These are phyloP conservation scores for Neoarius graeffei DNA, from an alignment of 2,113 vertebrate genomes.

Conservation along the genomic window DNA sequence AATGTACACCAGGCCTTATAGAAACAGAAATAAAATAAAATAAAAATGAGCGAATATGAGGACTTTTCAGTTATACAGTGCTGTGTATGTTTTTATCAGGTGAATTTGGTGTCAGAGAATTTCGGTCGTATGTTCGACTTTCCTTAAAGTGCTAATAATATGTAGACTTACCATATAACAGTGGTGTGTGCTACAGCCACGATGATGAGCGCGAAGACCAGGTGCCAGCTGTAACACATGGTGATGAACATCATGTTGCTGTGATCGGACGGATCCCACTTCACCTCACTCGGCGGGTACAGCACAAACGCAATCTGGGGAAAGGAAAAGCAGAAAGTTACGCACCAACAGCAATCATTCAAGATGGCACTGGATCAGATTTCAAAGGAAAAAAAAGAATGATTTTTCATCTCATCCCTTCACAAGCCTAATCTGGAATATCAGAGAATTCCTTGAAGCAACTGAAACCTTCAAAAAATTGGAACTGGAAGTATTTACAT, in stretches of 20 bases:
- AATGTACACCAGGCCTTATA: background rate
- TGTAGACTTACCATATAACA: constrained; percentile 80
- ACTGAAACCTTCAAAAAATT: too few relatives aligned
- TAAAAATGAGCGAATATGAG: too few relatives aligned
- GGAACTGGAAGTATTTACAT: too few relatives aligned
- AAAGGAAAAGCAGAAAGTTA: background rate
- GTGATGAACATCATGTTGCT: constrained; percentile 86
- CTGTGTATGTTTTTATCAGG: background rate
- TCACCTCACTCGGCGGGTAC: constrained; percentile 80
- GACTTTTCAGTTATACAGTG: background rate
- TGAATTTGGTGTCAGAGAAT: background rate
- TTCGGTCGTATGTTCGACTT: background rate
- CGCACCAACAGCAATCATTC: background rate
- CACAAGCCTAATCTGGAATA: background rate
- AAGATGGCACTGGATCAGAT: background rate
- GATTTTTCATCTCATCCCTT: background rate
- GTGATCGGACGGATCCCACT: constrained; percentile 85
- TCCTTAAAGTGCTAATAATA: background rate
- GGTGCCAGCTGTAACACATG: constrained; percentile 93
- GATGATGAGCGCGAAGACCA: constrained; percentile 77
- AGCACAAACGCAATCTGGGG: constrained; percentile 90
- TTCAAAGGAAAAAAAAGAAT: background rate
- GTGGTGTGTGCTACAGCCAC: constrained; percentile 77
- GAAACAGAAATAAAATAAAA: background rate
- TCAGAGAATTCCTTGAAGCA: background rate